Evolutionary conservation across 1,140 invertebrate genomes (phyloP), one percentile per base, ranked within the genome.

Genomic region (Neomicropteryx cornuta): DNA sequence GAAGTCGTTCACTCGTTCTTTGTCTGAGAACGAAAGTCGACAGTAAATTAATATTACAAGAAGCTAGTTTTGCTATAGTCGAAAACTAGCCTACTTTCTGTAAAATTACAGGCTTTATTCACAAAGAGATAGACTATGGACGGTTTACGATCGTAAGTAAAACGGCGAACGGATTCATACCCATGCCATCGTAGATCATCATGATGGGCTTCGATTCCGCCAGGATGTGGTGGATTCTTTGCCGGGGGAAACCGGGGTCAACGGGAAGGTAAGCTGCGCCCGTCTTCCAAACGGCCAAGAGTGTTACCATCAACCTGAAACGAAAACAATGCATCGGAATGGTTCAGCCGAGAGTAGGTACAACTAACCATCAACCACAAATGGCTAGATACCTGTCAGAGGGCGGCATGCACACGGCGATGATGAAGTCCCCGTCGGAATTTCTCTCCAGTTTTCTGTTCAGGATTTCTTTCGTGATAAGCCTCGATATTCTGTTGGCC

Each of bases 201-300:
- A 86, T 52, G 0, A 75, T 62, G 0, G 87, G 86, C 43, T 77
- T 68, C 0, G 84, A 70, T 51, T 91, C 87, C 18, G 72, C 61
- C 5, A 89, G 56, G 37, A 91, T 88, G 51, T 88, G 83, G 18
- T 76, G 69, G 5, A 89, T 71, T 42, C 87, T 71, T 14, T 75
- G 71, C 11, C 69, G 70, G 0, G 87, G 85, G 48, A 87, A 87
- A 32, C 72, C 75, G 1, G 76, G 71, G 53, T 90, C 86, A 36
- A 91, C 64, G 0, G 87, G 87, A 21, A 92, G 56, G 57, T 90
- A 92, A 1, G 84, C 79, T 29, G 80, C 81, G 1, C 86, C 86
- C 1, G 77, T 66, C 68, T 91, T 92, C 71, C 83, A 76, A 29
- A 85, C 77, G 8, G 81, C 76, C 37, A 90, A 53, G 17, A 92